Evolutionary conservation across 1,140 invertebrate species (phyloP), one percentile per base, ranked within the genome.

Genomic region (Danaus plexippus): DNA sequence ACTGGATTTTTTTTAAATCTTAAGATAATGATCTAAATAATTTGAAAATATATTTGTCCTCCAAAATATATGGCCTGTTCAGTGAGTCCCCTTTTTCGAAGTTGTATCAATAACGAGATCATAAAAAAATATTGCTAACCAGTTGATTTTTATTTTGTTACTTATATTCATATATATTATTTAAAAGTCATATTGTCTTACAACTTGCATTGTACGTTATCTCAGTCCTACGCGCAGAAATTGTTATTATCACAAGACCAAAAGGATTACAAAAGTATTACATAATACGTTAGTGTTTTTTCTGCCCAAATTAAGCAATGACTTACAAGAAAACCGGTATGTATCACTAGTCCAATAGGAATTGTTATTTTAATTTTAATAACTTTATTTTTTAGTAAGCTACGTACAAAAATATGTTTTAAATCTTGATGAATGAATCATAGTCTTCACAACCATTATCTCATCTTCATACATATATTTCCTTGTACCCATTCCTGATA

Each of bases 201-300:
- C 15, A 15, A 15, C 1, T 15, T 15, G 15, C 15, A 15, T 15
- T 1, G 13, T 44, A 53, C 46, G 46, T 59, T 49, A 45, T 59
- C 18, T 22, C n/a, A 43, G 46, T 54, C 52, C 43, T 60, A 61
- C 9, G 59, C 48, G 12, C 40, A 47, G 52, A 15, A 15, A 15
- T 15, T 15, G 15, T 15, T 15, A 15, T 56, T 61, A 56, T 61
- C n/a, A 47, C 15, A 61, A 52, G 55, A 56, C 12, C 52, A 61
- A 61, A 53, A 48, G 50, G 55, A 61, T 49, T 49, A 61, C 50
- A 57, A 61, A 57, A 45, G 40, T 57, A 53, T 57, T 44, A 57
- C 50, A 48, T 53, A 22, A 61, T 61, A 57, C 13, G 42, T 47
- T 51, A 47, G 50, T 48, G 15, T 53, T 13, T 59, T 45, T 18